Conservation (phyloP, 2,797 vertebrate species). For the Kryptolebias ocellatus region DNA sequence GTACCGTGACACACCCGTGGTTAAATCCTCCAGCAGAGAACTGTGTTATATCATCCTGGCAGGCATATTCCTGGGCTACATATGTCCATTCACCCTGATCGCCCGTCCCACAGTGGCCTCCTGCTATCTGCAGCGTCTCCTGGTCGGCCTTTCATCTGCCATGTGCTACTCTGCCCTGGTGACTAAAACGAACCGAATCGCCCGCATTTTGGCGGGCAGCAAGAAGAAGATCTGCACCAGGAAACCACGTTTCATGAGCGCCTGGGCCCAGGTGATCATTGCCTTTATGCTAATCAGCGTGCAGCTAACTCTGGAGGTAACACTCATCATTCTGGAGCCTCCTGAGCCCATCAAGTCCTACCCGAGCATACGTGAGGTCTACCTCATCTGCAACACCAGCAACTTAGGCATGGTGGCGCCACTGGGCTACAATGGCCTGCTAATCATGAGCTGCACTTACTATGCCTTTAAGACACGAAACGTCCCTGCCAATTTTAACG, state of each 20-base stretch:
- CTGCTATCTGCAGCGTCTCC: constrained; percentile 95
- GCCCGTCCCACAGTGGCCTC: constrained; percentile 91
- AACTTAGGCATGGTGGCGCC: constrained; percentile 96
- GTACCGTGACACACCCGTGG: constrained; percentile 97
- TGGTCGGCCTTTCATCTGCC: constrained; percentile 95
- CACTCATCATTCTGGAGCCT: constrained; percentile 94
- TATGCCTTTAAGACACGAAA: constrained; percentile 99
- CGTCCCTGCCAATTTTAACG: constrained; percentile 98
- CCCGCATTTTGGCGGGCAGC: constrained; percentile 97
- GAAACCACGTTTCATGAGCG: constrained; percentile 98
- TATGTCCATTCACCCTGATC: constrained; percentile 97
- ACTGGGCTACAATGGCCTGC: constrained; percentile 95
- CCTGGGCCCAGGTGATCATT: constrained; percentile 97
- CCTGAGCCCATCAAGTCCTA: constrained; percentile 94
- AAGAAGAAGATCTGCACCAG: constrained; percentile 99
- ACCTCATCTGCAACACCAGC: constrained; percentile 98
- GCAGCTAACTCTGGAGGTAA: constrained; percentile 92
- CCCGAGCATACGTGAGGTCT: constrained; percentile 96
- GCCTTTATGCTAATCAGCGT: constrained; percentile 94
- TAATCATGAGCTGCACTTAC: constrained; percentile 99
- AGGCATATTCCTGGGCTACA: constrained; percentile 96
- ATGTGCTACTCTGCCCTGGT: constrained; percentile 99
- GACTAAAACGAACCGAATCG: constrained; percentile 98
- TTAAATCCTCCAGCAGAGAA: constrained; percentile 97
- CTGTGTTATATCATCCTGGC: constrained; percentile 98